Percentiles rank a stretch among this genome's conserved stretches.
Conservation (phyloP, 2,888 invertebrate species). For the Periphyllus acericola region DNA sequence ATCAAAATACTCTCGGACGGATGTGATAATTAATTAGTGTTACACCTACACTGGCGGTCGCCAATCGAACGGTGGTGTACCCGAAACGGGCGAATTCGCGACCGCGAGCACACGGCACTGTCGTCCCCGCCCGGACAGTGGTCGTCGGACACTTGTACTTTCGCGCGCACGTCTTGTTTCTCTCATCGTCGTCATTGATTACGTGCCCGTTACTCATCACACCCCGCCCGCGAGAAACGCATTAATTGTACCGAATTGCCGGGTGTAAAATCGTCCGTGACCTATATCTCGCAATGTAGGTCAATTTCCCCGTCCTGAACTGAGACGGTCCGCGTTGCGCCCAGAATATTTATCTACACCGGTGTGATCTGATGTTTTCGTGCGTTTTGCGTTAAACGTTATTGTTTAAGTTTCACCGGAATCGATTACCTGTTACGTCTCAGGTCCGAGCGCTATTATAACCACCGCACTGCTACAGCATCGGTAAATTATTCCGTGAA, state of each 20-base stretch:
- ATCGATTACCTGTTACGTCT: not conserved
- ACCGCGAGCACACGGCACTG: too few species aligned
- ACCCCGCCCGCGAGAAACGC: not conserved
- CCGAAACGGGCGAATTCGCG: too few species aligned
- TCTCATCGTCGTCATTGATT: not conserved
- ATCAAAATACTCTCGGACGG: too few species aligned
- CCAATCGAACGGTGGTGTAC: too few species aligned
- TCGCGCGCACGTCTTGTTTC: not conserved
- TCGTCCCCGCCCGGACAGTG: too few species aligned
- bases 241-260: slow-evolving; percentile 1
- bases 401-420: not conserved
- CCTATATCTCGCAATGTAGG: not conserved
- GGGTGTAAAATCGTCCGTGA: slow-evolving; percentile 8
- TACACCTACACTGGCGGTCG: too few species aligned
- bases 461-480: too few species aligned
- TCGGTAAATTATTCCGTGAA: too few species aligned
- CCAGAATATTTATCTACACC: not conserved
- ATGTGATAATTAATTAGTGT: too few species aligned
- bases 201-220: not conserved
- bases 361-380: not conserved
- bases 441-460: too few species aligned
- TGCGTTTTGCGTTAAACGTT: not conserved
- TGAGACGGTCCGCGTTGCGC: not conserved
- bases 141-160: not conserved
- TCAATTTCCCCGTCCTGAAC: not conserved